Conservation (phyloP, 2,113 vertebrate species). For the Siniperca knerii region DNA sequence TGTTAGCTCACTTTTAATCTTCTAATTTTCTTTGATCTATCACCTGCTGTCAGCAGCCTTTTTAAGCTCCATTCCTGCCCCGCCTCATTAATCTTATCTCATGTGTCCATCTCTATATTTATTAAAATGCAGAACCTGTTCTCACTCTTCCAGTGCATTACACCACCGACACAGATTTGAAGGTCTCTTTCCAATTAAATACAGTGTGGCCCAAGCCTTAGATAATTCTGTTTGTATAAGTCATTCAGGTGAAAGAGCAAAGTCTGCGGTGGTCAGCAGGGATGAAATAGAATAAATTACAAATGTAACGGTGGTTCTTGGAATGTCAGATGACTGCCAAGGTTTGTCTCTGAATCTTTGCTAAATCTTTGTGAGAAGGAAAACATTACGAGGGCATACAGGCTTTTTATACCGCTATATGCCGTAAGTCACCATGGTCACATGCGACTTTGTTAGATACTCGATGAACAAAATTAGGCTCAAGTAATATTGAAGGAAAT, state of each 20-base stretch:
- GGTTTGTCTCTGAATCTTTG: neutral
- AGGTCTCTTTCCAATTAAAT: neutral
- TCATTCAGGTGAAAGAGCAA: neutral
- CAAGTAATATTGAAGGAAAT: neutral
- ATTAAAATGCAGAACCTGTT: conserved; percentile 16
- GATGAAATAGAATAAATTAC: neutral
- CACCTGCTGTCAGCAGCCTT: neutral
- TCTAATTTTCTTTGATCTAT: neutral
- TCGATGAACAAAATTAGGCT: neutral
- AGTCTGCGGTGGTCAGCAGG: neutral
- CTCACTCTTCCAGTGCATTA: neutral
- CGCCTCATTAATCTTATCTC: neutral
- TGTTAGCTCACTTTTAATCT: neutral
- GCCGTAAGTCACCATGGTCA: neutral
- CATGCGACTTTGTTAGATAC: neutral
- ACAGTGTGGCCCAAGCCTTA: neutral
- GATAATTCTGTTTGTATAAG: neutral
- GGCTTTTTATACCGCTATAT: neutral
- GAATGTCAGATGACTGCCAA: neutral
- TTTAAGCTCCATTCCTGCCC: neutral
- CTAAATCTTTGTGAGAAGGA: neutral
- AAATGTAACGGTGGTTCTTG: neutral
- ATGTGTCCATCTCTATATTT: neutral
- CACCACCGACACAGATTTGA: neutral
- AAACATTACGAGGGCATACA: neutral